Evolutionary conservation across 2,888 invertebrate species (phyloP).

Genomic region (Ceriagrion tenellum): DNA sequence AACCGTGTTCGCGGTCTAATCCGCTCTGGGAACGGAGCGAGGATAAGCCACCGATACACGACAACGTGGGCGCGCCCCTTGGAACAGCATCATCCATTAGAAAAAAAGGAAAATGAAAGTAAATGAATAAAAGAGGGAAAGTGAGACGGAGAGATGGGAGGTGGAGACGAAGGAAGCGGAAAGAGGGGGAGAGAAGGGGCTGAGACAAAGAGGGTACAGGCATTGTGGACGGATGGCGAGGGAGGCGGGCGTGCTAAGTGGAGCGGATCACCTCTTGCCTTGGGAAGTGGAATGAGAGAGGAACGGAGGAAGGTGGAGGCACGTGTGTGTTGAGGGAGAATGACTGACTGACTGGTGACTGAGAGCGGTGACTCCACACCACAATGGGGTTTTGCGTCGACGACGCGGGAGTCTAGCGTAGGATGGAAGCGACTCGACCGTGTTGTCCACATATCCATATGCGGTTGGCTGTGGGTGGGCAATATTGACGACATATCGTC

Average conservation of each 20-base stretch:
- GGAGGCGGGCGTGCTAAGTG: constrained; percentile 8
- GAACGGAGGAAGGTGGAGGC: not conserved
- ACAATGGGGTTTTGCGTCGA: not conserved
- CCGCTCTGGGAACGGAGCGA: not conserved
- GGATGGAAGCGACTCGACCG: not conserved
- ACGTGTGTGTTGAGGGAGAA: too few relatives aligned
- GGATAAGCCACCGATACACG: not conserved
- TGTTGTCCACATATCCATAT: too few relatives aligned
- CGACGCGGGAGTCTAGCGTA: not conserved
- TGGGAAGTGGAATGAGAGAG: not conserved
- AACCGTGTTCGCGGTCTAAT: not conserved
- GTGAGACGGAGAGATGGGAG: not conserved
- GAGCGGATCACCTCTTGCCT: constrained; percentile 21
- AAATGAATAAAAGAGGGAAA: not conserved
- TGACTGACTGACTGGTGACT: too few relatives aligned
- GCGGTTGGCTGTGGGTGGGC: too few relatives aligned
- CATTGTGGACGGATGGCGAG: not conserved
- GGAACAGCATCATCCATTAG: not conserved
- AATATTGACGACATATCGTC: too few relatives aligned
- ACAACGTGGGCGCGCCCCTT: not conserved
- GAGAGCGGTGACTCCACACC: not conserved
- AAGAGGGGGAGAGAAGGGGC: not conserved
- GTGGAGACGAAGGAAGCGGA: not conserved
- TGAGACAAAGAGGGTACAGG: too few relatives aligned
- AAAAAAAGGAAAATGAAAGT: not conserved